These are phyloP conservation scores for Neelides sp. DNA, from an alignment of 1,140 invertebrate genomes.

Conservation along the genomic window DNA sequence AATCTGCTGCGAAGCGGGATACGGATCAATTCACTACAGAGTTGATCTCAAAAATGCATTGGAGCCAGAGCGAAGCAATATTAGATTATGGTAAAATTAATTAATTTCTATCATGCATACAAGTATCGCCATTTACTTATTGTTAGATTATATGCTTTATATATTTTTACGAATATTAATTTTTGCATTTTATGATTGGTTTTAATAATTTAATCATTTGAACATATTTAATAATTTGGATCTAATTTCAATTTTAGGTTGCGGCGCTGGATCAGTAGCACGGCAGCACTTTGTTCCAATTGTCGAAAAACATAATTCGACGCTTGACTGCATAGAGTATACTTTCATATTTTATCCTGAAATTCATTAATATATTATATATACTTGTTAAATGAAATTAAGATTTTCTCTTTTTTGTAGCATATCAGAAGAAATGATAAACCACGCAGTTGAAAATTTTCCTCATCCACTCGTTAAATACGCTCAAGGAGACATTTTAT, in stretches of 20 bases:
- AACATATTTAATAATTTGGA: too few relatives aligned
- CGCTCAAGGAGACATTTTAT: background rate
- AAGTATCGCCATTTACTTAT: too few relatives aligned
- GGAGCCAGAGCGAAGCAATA: background rate
- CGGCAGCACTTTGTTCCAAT: constrained; percentile 5
- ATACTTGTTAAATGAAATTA: too few relatives aligned
- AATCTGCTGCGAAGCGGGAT: background rate
- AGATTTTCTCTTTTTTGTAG: too few relatives aligned
- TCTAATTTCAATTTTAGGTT: too few relatives aligned
- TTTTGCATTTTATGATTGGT: too few relatives aligned
- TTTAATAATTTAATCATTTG: too few relatives aligned
- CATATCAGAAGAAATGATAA: constrained; percentile 5
- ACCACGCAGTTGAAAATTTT: constrained; percentile 1
- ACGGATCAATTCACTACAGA: background rate
- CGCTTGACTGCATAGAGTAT: constrained; percentile 1
- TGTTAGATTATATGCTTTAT: too few relatives aligned
- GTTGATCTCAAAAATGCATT: background rate
- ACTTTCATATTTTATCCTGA: too few relatives aligned
- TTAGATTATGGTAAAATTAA: constrained; percentile 15
- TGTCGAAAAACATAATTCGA: constrained; percentile 1
- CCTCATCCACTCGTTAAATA: background rate
- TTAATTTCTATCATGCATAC: too few relatives aligned
- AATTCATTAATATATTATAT: too few relatives aligned
- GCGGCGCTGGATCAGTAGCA: constrained; percentile 6
- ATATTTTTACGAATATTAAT: too few relatives aligned